These are phyloP conservation scores for Athetis lepigone DNA, from an alignment of 2,888 invertebrate species.

Conservation along the genomic window DNA sequence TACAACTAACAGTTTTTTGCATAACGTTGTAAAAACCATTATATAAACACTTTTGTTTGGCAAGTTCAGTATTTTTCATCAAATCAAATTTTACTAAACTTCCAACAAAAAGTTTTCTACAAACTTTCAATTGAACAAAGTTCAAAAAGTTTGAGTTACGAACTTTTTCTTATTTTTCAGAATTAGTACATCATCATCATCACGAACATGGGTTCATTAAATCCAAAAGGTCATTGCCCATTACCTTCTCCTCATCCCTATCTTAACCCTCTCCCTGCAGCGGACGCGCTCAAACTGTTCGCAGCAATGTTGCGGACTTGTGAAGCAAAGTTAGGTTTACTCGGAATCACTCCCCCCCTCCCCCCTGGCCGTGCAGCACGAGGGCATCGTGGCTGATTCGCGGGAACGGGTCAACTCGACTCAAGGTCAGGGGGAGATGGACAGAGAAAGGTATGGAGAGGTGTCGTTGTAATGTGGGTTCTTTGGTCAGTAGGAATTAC, in stretches of 20 bases:
- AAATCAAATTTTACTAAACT: no score
- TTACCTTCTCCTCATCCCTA: slow-evolving; percentile 31
- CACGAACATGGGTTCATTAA: no score
- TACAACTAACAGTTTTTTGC: no score
- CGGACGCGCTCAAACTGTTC: slow-evolving; percentile 33
- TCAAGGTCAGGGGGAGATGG: slow-evolving; percentile 85
- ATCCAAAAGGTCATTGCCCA: slow-evolving; percentile 5
- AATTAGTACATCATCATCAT: no score
- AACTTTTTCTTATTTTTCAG: no score
- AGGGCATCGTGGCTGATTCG: slow-evolving; percentile 78
- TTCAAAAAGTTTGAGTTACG: no score
- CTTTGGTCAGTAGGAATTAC: no score
- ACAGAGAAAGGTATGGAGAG: slow-evolving; percentile 73
- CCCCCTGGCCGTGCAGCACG: slow-evolving; percentile 44
- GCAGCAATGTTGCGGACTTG: slow-evolving; percentile 56
- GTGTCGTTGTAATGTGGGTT: background rate
- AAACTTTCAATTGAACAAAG: no score
- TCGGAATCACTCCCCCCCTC: slow-evolving; percentile 50
- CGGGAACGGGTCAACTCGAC: slow-evolving; percentile 86
- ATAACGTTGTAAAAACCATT: no score
- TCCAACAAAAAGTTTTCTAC: no score
- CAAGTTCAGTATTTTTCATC: no score
- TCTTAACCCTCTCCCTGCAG: slow-evolving; percentile 36
- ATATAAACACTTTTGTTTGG: no score
- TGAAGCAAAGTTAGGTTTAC: slow-evolving; percentile 61